Evolutionary conservation across 2,113 vertebrate genomes (phyloP).

Genomic region (Orthonyx spaldingii): DNA sequence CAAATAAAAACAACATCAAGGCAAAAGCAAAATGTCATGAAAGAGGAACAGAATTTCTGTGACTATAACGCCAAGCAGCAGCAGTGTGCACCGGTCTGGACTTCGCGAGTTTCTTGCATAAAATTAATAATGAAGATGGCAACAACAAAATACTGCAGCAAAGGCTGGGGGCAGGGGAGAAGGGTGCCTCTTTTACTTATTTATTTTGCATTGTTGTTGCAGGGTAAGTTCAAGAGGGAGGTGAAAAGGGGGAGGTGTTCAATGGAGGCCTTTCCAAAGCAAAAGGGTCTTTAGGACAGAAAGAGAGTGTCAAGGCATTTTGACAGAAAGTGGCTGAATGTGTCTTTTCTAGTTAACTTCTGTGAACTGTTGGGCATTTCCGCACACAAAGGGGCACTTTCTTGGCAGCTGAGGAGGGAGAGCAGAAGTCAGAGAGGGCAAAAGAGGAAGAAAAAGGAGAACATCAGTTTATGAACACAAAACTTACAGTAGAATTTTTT

Average conservation of each 20-base stretch:
- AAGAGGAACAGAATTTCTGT: neutral
- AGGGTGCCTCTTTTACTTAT: neutral
- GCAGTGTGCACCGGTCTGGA: neutral
- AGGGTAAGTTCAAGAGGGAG: slow-evolving; percentile 35
- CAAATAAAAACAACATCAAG: neutral
- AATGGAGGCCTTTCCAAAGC: slow-evolving; percentile 1
- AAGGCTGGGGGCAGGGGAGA: neutral
- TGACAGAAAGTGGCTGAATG: slow-evolving; percentile 55
- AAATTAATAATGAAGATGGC: neutral
- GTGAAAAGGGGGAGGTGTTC: slow-evolving; percentile 13
- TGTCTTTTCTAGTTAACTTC: slow-evolving; percentile 63
- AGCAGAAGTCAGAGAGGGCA: slow-evolving; percentile 68
- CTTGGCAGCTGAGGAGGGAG: slow-evolving; percentile 45
- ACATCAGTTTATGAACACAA: slow-evolving; percentile 68
- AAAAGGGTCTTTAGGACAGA: slow-evolving; percentile 35
- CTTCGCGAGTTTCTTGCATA: neutral
- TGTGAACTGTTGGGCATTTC: slow-evolving; percentile 58
- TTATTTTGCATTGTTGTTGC: slow-evolving; percentile 38
- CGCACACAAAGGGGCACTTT: slow-evolving; percentile 66
- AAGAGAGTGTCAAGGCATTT: slow-evolving; percentile 35
- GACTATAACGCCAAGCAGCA: neutral
- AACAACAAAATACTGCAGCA: neutral
- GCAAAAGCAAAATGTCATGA: neutral
- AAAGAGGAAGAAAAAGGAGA: slow-evolving; percentile 57
- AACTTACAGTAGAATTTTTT: slow-evolving; percentile 66